phyloP scores from a whole-genome alignment of 2,113 vertebrate species.

The Chauna torquata region DNA sequence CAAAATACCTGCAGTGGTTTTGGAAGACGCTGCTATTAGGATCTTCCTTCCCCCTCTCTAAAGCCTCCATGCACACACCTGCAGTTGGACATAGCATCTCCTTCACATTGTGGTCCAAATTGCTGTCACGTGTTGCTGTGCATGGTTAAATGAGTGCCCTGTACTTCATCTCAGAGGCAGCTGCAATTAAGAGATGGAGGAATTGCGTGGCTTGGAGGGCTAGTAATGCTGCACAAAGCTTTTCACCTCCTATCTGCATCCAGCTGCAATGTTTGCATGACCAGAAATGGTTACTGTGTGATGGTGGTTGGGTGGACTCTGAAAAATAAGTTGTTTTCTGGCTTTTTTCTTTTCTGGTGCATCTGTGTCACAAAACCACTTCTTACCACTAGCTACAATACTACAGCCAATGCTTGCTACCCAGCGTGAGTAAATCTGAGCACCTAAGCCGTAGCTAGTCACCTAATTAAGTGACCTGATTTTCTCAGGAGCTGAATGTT shows the following conservation, averaged over 20 bases:
- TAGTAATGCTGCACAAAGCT: neutral
- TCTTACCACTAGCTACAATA: neutral
- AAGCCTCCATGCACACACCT: neutral
- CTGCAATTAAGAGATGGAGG: neutral
- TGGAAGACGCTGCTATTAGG: neutral
- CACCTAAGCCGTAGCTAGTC: neutral
- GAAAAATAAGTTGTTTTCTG: neutral
- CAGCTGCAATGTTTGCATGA: neutral
- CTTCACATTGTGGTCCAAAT: neutral
- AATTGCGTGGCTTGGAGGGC: neutral
- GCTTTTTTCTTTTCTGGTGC: neutral
- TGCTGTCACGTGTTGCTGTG: neutral
- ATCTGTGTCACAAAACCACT: neutral
- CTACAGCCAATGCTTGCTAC: neutral
- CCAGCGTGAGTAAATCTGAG: neutral
- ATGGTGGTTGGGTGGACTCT: neutral
- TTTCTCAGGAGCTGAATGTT: neutral
- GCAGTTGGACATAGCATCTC: neutral
- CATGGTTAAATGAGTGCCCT: neutral
- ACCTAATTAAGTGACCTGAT: constrained; percentile 54
- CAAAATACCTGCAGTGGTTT: neutral
- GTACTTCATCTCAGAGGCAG: neutral
- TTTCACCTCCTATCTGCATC: neutral
- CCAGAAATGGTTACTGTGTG: neutral
- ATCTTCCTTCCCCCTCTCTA: neutral